A percentile compares a stretch with the other conserved stretches of the same genome.
Conservation (phyloP, 1,140 invertebrate species). For the Tachypleus tridentatus region DNA sequence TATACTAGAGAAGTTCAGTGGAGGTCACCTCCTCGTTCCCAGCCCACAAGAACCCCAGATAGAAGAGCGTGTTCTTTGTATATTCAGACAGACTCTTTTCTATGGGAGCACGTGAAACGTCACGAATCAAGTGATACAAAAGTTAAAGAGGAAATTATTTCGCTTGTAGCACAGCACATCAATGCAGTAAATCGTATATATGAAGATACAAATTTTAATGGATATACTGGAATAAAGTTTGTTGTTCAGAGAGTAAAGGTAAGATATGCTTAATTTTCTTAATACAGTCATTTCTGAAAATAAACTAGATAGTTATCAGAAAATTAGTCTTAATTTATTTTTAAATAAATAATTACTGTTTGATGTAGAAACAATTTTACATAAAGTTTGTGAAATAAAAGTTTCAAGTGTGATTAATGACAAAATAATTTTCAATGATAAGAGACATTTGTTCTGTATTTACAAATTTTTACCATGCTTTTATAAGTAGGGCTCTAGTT, state of each 20-base stretch:
- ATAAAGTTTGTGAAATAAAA: too few species aligned
- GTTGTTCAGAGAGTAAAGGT: slow-evolving; percentile 94
- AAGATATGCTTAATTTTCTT: slow-evolving; percentile 22
- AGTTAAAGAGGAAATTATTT: slow-evolving; percentile 91
- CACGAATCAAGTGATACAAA: slow-evolving; percentile 50
- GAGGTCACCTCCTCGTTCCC: not conserved
- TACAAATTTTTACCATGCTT: too few species aligned
- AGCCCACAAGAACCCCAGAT: slow-evolving; percentile 3
- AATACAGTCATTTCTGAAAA: not conserved
- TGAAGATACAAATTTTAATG: slow-evolving; percentile 83
- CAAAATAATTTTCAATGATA: too few species aligned
- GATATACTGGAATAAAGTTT: slow-evolving; percentile 91
- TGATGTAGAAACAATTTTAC: too few species aligned
- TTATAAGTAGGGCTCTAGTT: too few species aligned
- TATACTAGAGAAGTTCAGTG: slow-evolving; percentile 18
- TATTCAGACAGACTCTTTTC: slow-evolving; percentile 93
- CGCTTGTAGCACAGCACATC: slow-evolving; percentile 93
- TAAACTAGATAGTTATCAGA: not conserved
- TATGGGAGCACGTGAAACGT: slow-evolving; percentile 79
- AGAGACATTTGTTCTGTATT: too few species aligned
- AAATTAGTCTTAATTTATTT: not conserved
- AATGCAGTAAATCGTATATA: slow-evolving; percentile 98
- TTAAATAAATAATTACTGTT: too few species aligned
- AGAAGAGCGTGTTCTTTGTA: slow-evolving; percentile 46
- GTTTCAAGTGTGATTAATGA: too few species aligned